phyloP scores from a whole-genome alignment of 2,797 vertebrate species.

The Spinus olivaceus region DNA sequence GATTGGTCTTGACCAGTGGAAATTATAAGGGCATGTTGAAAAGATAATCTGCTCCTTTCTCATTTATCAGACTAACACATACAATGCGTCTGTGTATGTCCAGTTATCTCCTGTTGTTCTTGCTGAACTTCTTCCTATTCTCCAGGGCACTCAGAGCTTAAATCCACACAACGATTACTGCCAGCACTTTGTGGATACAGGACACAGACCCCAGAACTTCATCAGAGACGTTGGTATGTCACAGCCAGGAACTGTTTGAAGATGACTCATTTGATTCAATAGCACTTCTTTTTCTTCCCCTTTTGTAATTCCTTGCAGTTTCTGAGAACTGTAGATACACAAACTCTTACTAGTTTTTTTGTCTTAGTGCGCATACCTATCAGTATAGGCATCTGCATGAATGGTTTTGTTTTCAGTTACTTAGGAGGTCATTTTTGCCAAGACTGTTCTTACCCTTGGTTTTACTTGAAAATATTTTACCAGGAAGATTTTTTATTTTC shows the following conservation, averaged over 20 bases:
- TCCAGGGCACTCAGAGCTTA: conserved; percentile 93
- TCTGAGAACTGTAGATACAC: not conserved
- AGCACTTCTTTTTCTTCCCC: not conserved
- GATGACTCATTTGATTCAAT: not conserved
- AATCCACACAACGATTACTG: conserved; percentile 99
- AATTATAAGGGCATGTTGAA: not conserved
- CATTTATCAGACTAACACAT: not conserved
- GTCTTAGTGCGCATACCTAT: not conserved
- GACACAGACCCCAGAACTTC: conserved; percentile 97
- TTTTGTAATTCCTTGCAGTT: not conserved
- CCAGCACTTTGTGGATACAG: conserved; percentile 97
- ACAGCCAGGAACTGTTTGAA: not conserved
- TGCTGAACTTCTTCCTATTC: not conserved
- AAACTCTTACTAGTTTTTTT: not conserved
- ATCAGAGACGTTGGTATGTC: conserved; percentile 95
- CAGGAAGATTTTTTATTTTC: not conserved
- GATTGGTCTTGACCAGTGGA: rapidly evolving
- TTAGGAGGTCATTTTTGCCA: not conserved
- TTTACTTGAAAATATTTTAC: not conserved
- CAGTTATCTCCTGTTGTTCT: not conserved
- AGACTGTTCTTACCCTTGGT: not conserved
- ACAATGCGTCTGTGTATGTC: not conserved
- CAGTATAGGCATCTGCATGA: not conserved
- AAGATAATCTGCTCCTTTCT: not conserved
- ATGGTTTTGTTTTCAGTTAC: not conserved